Evolutionary conservation across 2,888 invertebrate species (phyloP), one percentile per base, ranked within the genome.

Genomic region (Protonemura montana): DNA sequence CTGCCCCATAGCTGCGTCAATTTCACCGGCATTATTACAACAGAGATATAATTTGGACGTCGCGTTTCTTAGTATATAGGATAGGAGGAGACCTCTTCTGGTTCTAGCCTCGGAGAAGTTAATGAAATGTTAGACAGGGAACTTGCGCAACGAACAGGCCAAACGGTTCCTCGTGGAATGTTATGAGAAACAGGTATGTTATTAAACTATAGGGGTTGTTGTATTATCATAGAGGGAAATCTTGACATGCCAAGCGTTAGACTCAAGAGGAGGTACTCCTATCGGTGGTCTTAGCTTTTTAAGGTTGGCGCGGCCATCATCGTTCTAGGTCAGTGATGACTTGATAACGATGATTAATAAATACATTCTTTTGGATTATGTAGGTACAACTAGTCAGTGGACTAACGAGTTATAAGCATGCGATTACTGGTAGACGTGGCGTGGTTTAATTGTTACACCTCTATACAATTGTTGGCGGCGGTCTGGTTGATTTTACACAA

Each of bases 301-400:
- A 42, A 5, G 30, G 83, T 10, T n/a, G n/a, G 30, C 83, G 25
- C 30, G 27, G 26, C 42, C 21, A 83, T 3, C 35, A 83, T 59
- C 29, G 29, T 78, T 85, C 85, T 30, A 76, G 76, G 85, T 77
- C 78, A 77, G 42, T 59, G 59, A 81, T 35, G 42, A 29, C 76
- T 76, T 85, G 87, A 87, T 87, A 87, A 81, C 85, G 82, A 41
- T 87, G 87, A 87, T 87, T 87, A 87, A 87, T 87, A 87, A 87
- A 86, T 87, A 87, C 87, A 87, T 87, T 87, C 85, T 85, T 87
- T 85, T 81, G 85, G 87, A 87, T 86, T 83, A 82, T 42, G 30
- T 81, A 80, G 28, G 87, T 26, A 42, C 29, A 42, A 42, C 35
- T 26, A 76, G 29, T 86, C 59, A 29, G n/a, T 21, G 26, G 28